Conservation (phyloP, 2,113 vertebrate species). For the Neolamprologus ventralis region DNA sequence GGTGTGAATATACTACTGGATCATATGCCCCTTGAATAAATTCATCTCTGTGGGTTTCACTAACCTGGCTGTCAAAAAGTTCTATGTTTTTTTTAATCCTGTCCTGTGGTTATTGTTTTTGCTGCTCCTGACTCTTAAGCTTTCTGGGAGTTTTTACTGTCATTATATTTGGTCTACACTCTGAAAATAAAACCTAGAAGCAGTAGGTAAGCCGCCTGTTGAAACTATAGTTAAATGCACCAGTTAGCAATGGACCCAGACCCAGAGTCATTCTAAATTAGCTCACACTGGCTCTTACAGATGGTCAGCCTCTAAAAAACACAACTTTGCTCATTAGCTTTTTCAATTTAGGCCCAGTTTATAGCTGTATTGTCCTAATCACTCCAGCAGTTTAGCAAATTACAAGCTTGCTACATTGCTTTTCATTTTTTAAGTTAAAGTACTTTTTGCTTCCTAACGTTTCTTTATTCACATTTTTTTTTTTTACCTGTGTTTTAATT, state of each 20-base stretch:
- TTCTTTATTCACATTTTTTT: background rate
- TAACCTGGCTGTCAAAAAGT: background rate
- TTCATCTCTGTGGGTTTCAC: background rate
- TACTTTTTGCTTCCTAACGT: background rate
- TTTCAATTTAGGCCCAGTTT: background rate
- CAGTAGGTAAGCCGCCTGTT: background rate
- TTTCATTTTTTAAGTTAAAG: background rate
- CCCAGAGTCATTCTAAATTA: background rate
- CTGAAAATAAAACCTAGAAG: background rate
- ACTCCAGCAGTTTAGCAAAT: background rate
- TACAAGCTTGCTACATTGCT: background rate
- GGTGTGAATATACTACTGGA: background rate
- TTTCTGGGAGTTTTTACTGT: background rate
- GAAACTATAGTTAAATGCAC: background rate
- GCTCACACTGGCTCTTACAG: background rate
- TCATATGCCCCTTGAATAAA: background rate
- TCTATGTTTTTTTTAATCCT: background rate
- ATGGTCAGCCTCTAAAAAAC: background rate
- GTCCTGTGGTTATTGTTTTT: background rate
- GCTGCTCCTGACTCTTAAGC: background rate
- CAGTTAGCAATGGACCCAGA: background rate
- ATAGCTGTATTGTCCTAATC: background rate
- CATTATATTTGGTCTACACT: background rate
- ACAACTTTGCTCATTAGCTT: background rate
- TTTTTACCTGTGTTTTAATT: background rate